Evolutionary conservation across 2,113 vertebrate genomes (phyloP), one percentile per base, ranked within the genome.

Genomic region (Hippocampus abdominalis): DNA sequence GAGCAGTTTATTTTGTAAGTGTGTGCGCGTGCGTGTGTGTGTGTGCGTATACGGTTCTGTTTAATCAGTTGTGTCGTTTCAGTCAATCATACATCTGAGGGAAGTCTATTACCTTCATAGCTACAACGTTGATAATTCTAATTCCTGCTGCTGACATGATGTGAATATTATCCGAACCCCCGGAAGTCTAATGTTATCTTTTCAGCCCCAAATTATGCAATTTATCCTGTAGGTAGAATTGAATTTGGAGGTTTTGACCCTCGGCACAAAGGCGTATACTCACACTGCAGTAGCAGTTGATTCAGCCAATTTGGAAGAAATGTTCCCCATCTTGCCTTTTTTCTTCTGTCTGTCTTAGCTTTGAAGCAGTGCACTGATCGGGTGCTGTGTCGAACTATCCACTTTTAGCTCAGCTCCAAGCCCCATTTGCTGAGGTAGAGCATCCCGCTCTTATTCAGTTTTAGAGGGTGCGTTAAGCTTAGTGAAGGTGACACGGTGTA

Each of bases 1-100:
- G 81, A 82, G 87, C 83, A 91, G 91, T 82, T 81, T 84, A 69
- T 94, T 93, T 83, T 92, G 94, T 95, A 75, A 93, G 94, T 90
- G 48, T 69, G 65, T 56, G 13, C 1, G 27, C n/a, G 1, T 10
- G 10, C 2, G 10, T 61, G 32, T 36, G 32, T 36, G 32, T 36
- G 32, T 36, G 29, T 5, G 29, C 3, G 5, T 5, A 1, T 5
- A 36, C 32, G 32, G 32, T 36, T 36, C 32, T 6, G 32, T 36
- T 36, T 36, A 36, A 36, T 36, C 32, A 6, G 32, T 36, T 36
- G 32, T 5, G 32, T 6, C 32, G 32, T 36, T 36, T 36, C 4
- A 36, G 32, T 36, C 32, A 36, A 36, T 36, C 32, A 36, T 13
- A 57, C 51, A 60, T 13, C 39, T 16, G 42, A 46, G 3, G 23